phyloP scores from a whole-genome alignment of 1,140 invertebrate species.

The Plodia interpunctella region DNA sequence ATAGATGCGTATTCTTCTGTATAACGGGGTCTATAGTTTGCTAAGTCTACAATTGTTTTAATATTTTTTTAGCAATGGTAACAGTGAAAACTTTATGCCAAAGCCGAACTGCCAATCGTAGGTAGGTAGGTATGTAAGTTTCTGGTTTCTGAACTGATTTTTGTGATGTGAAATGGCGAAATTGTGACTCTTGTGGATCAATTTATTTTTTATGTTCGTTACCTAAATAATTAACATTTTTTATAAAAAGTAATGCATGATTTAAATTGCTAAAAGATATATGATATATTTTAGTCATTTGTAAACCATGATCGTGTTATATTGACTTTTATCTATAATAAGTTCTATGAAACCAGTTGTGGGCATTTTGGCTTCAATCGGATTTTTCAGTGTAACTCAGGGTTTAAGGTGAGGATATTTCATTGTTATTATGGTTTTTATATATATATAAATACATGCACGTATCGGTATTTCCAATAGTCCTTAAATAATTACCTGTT shows the following conservation, averaged over 20 bases:
- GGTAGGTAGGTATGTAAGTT: background rate
- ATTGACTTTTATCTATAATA: constrained; percentile 28
- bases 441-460: constrained; percentile 17
- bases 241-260: constrained; percentile 49
- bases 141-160: constrained; percentile 43
- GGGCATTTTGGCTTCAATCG: constrained; percentile 34
- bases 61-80: background rate
- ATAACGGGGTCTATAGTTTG: no score
- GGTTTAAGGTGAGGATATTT: constrained; percentile 36
- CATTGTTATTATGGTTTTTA: constrained; percentile 22
- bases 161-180: constrained; percentile 60
- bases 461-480: background rate
- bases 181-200: constrained; percentile 46
- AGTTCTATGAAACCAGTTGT: constrained; percentile 38
- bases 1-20: no score
- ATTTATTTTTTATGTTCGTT: constrained; percentile 49
- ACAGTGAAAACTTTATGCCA: background rate
- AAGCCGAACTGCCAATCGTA: no score
- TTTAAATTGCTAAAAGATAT: constrained; percentile 30
- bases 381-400: constrained; percentile 3
- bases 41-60: no score
- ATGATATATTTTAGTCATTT: constrained; percentile 29
- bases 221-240: constrained; percentile 28
- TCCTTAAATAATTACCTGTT: background rate
- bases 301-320: constrained; percentile 29